Evolutionary conservation across 2,113 vertebrate species (phyloP), one percentile per base, ranked within the genome.

Genomic region (Eulemur macaco): DNA sequence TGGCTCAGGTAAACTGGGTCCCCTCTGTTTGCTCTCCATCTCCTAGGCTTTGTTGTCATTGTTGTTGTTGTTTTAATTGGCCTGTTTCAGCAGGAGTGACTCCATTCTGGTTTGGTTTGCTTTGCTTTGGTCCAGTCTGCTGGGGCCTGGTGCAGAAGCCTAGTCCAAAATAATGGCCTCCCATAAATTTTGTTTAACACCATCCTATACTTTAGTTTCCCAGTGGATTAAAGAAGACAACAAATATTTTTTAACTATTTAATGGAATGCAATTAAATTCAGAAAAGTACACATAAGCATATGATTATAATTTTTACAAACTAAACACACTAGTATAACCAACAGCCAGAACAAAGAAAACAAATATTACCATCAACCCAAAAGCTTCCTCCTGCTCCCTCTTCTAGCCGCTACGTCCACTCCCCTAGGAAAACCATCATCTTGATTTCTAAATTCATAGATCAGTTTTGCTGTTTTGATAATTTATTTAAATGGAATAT

Each of bases 401-500:
- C 25, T 64, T 95, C 54, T 34, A 87, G 52, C 89, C 14, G 95
- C 73, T 60, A 82, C 20, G 8, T 81, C 34, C 17, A 63, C 4
- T 54, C 31, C 69, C 37, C 45, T 20, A 56, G 18, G 63, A 68
- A 96, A 91, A 69, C 10, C 27, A 58, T 37, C 45, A 66, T 56
- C 20, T 52, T 81, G 18, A 86, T 80, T 91, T 89, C 90, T 76
- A 74, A 76, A 5, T 63, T 86, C 73, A 93, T 17, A 90, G 66
- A 60, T 69, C 39, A 93, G 29, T 63, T 90, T 86, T 54, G 58
- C 50, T 69, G 18, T 90, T 89, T 50, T 45, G 50, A 45, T 7
- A 90, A 68, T 93, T 95, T 86, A 86, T 89, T 96, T 66, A 71
- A 64, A 84, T 52, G 29, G 64, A 90, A 60, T 76, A 90, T 60